Conservation (phyloP, 1,140 invertebrate genomes). For the Drosophila tsacasi region DNA sequence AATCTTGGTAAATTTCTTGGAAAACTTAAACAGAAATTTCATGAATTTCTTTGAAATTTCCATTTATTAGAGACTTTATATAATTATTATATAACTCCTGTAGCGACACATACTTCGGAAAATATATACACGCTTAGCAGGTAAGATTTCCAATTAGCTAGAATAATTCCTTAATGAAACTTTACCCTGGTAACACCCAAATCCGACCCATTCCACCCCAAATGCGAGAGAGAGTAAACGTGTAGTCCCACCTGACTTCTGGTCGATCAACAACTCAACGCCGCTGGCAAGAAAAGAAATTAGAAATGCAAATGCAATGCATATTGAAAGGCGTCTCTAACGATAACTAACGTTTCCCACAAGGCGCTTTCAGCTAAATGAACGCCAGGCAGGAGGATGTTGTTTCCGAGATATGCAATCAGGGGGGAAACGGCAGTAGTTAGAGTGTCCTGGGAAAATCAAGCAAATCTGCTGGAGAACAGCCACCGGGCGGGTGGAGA, state of each 20-base stretch:
- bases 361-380: conserved; percentile 46
- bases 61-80: not conserved
- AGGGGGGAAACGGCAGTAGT: conserved; percentile 22
- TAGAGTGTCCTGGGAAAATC: conserved; percentile 23
- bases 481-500: conserved; percentile 8
- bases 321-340: conserved; percentile 44
- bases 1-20: not conserved
- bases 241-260: conserved; percentile 13
- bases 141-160: not conserved
- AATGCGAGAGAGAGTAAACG: not conserved
- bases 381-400: conserved; percentile 40
- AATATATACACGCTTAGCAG: not conserved
- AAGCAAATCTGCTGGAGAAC: conserved; percentile 4
- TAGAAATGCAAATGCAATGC: conserved; percentile 63
- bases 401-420: conserved; percentile 52
- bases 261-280: conserved; percentile 21
- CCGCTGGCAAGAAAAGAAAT: conserved; percentile 42
- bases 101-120: no score
- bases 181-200: not conserved
- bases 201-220: not conserved
- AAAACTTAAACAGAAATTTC: no score
- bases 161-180: not conserved
- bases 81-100: not conserved
- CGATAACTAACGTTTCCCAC: conserved; percentile 54
- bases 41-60: not conserved